These are phyloP conservation scores for Antennarius striatus DNA, from an alignment of 2,113 vertebrate genomes.

Conservation along the genomic window DNA sequence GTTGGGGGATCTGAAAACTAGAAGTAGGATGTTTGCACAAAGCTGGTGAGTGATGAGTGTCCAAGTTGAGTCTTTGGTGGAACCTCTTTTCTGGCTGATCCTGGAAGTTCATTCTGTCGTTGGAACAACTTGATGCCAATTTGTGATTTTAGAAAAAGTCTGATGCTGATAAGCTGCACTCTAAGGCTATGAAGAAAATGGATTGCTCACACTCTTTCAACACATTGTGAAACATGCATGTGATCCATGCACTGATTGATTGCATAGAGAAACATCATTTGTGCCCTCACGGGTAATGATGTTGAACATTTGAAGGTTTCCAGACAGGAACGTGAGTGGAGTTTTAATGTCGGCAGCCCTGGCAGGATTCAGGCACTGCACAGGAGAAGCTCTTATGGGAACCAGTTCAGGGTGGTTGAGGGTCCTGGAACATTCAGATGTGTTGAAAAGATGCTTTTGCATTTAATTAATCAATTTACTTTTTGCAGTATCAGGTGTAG, in stretches of 20 bases:
- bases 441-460: too few species aligned
- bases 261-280: constrained; percentile 24
- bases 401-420: constrained; percentile 6
- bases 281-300: constrained; percentile 25
- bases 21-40: constrained; percentile 34
- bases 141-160: constrained; percentile 28
- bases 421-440: not conserved
- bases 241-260: constrained; percentile 21
- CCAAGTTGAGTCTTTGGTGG: constrained; percentile 28
- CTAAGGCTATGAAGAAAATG: constrained; percentile 28
- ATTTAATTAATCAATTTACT: too few species aligned
- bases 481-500: too few species aligned
- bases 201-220: constrained; percentile 34
- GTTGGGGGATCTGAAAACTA: constrained; percentile 24
- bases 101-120: constrained; percentile 22
- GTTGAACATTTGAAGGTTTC: constrained; percentile 24
- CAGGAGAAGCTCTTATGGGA: constrained; percentile 44
- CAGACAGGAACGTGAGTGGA: constrained; percentile 46
- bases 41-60: constrained; percentile 38
- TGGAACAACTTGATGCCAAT: constrained; percentile 19
- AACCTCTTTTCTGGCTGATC: constrained; percentile 21
- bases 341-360: constrained; percentile 47
- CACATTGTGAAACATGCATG: constrained; percentile 36
- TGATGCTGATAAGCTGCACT: not conserved
- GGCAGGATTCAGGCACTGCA: constrained; percentile 20